These are phyloP conservation scores for Unio pictorum DNA, from an alignment of 2,888 invertebrate genomes.

Conservation along the genomic window DNA sequence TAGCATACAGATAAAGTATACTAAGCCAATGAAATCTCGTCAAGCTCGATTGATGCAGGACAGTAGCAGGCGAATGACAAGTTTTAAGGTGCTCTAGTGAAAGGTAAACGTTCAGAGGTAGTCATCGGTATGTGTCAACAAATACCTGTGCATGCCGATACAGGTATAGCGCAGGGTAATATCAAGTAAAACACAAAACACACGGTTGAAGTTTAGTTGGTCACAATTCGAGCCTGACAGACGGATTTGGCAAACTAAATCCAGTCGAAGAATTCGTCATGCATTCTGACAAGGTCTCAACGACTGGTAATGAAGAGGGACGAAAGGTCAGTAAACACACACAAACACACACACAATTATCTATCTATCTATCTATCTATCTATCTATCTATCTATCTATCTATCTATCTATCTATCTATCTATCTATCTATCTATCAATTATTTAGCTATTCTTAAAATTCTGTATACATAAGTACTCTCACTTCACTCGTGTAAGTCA, in stretches of 20 bases:
- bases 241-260: too few relatives aligned
- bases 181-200: constrained; percentile 6
- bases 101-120: constrained; percentile 1
- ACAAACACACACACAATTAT: too few relatives aligned
- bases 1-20: too few relatives aligned
- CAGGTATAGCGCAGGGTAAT: neutral
- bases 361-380: neutral
- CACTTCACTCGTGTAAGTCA: too few relatives aligned
- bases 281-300: constrained; percentile 41
- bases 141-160: too few relatives aligned
- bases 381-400: constrained; percentile 2
- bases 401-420: neutral
- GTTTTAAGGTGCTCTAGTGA: neutral
- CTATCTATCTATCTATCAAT: neutral
- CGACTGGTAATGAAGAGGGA: constrained; percentile 39
- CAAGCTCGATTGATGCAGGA: neutral
- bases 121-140: too few relatives aligned
- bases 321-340: constrained; percentile 21
- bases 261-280: constrained; percentile 13
- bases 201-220: constrained; percentile 7
- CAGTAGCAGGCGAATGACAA: neutral
- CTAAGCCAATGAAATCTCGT: neutral
- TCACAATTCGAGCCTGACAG: neutral
- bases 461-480: too few relatives aligned
- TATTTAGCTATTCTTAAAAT: too few relatives aligned